Evolutionary conservation across 1,140 invertebrate species (phyloP).

Genomic region (Nilaparvata lugens): DNA sequence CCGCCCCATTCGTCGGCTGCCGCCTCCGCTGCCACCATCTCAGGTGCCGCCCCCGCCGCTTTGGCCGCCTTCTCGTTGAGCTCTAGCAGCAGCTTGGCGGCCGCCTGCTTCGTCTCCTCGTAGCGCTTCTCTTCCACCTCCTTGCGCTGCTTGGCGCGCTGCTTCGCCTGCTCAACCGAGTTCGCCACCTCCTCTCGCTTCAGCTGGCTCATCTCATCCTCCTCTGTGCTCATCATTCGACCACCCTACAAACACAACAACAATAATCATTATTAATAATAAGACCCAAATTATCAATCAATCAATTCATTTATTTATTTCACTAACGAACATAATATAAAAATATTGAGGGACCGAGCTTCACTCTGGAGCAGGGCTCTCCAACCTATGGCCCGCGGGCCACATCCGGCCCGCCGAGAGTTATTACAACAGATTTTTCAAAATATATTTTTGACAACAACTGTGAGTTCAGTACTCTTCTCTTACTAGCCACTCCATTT

Average conservation of each 20-base stretch:
- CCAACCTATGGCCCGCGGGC: too few species aligned
- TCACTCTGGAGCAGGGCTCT: too few species aligned
- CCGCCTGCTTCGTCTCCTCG: slow-evolving; percentile 44
- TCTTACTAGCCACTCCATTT: too few species aligned
- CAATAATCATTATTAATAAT: not conserved
- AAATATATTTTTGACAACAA: too few species aligned
- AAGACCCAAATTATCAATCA: too few species aligned
- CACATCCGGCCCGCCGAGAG: too few species aligned
- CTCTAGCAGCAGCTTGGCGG: slow-evolving; percentile 31
- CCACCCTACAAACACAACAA: slow-evolving; percentile 13
- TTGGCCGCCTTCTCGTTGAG: too few species aligned
- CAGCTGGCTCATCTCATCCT: slow-evolving; percentile 59
- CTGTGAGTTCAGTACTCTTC: too few species aligned
- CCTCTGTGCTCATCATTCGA: slow-evolving; percentile 41
- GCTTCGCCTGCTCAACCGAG: slow-evolving; percentile 62
- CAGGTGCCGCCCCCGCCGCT: not conserved
- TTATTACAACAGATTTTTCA: too few species aligned
- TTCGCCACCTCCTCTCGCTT: slow-evolving; percentile 57
- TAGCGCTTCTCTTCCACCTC: slow-evolving; percentile 74
- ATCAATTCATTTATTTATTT: too few species aligned
- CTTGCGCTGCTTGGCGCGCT: slow-evolving; percentile 62
- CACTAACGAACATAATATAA: too few species aligned
- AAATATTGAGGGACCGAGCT: too few species aligned
- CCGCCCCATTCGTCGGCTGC: not conserved
- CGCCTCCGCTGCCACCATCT: slow-evolving; percentile 28